Evolutionary conservation across 2,888 invertebrate genomes (phyloP), one percentile per base, ranked within the genome.

Genomic region (Tromatobia lineatoria): DNA sequence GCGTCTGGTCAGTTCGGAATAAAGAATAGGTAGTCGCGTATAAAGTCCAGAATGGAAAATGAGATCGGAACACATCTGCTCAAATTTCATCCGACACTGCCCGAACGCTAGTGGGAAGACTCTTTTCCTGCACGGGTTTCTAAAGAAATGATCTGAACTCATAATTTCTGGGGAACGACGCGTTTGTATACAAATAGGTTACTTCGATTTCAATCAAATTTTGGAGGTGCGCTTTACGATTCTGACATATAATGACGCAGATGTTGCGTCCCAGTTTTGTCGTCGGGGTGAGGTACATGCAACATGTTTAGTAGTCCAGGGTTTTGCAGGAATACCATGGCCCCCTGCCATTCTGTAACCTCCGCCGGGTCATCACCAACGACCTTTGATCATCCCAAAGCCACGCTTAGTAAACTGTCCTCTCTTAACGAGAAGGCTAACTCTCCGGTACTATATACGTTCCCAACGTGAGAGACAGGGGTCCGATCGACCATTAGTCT

Each of bases 371-470:
- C 76, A 80, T 76, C 77, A 74, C 73, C 70, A 61, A 59, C 59
- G 67, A 80, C 73, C 80, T 80, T 83, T 77, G 80, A 83, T 76
- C 83, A 76, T 76, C 83, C 80, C 71, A 80, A 80, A 76, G 69
- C 71, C 61, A 50, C 80, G 73, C 73, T 80, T 73, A 61, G 83
- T 76, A 77, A 83, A 74, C 76, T 77, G 80, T 76, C 67, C 73
- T 69, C 69, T 29, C 34, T 67, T 38, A 15, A 38, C 20, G 18
- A 50, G 45, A 23, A 34, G 79, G 54, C 15, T 54, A 71, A 79
- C 79, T 70, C n/a, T n/a, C 3, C 34, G 20, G 54, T 11, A 38
- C 20, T 70, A 38, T 75, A 79, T 69, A 70, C 64, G 13, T 75
- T 75, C 75, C 4, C 75, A 52, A 64, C 23, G 75, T 38, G 74